These are phyloP conservation scores for Melanophora roralis DNA, from an alignment of 2,888 invertebrate species.

Conservation along the genomic window DNA sequence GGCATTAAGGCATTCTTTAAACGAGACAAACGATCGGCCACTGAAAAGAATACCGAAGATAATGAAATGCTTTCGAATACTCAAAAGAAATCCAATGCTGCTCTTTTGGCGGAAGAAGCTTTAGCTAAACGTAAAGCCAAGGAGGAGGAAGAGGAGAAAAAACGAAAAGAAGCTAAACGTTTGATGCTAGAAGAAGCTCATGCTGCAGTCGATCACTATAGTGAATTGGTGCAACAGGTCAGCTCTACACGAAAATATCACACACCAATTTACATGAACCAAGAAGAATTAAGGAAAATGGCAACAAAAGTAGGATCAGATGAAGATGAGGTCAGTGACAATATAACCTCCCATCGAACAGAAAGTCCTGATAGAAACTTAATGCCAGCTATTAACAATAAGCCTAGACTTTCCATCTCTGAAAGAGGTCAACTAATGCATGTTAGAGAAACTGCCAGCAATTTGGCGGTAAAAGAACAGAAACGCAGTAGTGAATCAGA, in stretches of 20 bases:
- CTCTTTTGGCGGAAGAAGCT: constrained; percentile 73
- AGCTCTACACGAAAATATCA: constrained; percentile 78
- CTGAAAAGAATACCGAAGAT: constrained; percentile 73
- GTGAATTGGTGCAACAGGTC: constrained; percentile 86
- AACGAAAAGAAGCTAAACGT: constrained; percentile 71
- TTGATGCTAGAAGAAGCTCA: constrained; percentile 81
- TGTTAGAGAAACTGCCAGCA: constrained; percentile 71
- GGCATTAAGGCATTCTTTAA: constrained; percentile 75
- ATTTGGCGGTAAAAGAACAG: constrained; percentile 65
- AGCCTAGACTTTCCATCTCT: constrained; percentile 74
- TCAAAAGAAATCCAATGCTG: constrained; percentile 64
- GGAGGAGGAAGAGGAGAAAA: constrained; percentile 71
- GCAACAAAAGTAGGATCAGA: constrained; percentile 75
- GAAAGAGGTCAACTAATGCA: constrained; percentile 73
- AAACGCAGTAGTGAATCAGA: constrained; percentile 43
- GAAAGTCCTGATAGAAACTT: constrained; percentile 65
- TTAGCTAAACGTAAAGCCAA: constrained; percentile 73
- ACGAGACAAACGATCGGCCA: constrained; percentile 70
- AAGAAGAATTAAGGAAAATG: constrained; percentile 81
- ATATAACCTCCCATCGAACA: constrained; percentile 71
- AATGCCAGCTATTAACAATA: constrained; percentile 67
- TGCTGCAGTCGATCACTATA: constrained; percentile 87
- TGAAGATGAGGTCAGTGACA: constrained; percentile 61
- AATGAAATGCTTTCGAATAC: constrained; percentile 69
- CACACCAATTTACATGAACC: constrained; percentile 80